Percentiles rank a stretch among this genome's conserved stretches.
Conservation (phyloP, 1,140 invertebrate genomes). For the Drosophila neocordata region DNA sequence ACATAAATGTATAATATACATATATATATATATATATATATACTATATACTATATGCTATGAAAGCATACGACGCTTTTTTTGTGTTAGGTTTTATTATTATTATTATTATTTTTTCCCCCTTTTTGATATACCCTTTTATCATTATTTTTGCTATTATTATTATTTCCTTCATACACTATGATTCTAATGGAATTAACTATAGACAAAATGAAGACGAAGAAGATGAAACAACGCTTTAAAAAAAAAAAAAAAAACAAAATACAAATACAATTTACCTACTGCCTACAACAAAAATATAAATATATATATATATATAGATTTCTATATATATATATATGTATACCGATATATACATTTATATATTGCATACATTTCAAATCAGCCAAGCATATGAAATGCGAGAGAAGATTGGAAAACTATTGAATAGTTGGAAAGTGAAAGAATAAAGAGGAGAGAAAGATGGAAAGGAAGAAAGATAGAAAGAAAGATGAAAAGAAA, state of each 20-base stretch:
- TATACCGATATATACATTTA: conserved; percentile 11
- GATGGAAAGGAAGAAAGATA: conserved; percentile 24
- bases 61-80: conserved; percentile 7
- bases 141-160: neutral
- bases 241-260: conserved; percentile 22
- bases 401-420: conserved; percentile 30
- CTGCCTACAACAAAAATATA: conserved; percentile 54
- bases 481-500: too few relatives aligned
- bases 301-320: conserved; percentile 16
- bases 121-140: neutral
- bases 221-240: conserved; percentile 49
- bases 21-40: conserved; percentile 11
- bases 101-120: neutral
- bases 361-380: conserved; percentile 15
- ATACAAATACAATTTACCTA: conserved; percentile 34
- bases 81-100: neutral
- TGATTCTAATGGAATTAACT: neutral
- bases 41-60: conserved; percentile 11
- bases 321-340: neutral
- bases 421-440: conserved; percentile 32
- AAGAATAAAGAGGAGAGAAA: conserved; percentile 30
- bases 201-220: conserved; percentile 3
- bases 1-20: conserved; percentile 11
- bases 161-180: neutral
- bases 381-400: conserved; percentile 63